phyloP scores from a whole-genome alignment of 2,888 invertebrate species.

The Diogma glabrata region DNA sequence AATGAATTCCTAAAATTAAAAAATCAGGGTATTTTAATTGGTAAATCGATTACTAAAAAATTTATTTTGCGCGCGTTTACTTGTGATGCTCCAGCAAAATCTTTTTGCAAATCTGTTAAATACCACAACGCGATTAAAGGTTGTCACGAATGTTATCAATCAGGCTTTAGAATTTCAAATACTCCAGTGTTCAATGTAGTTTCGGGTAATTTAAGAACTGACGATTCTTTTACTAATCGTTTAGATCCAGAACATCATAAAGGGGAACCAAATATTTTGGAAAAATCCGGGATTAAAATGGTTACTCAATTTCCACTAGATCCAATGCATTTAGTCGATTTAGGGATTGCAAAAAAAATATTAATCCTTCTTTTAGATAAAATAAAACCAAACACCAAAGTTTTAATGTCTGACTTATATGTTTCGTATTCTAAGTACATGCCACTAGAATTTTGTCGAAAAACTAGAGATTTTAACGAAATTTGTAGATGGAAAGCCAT shows the following conservation, averaged over 20 bases:
- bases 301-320: neutral
- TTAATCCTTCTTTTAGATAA: neutral
- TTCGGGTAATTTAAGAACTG: conserved; percentile 1
- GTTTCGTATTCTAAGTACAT: neutral
- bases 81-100: conserved; percentile 4
- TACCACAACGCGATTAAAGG: neutral
- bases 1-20: neutral
- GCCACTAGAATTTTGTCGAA: neutral
- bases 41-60: neutral
- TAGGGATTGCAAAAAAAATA: neutral
- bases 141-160: neutral
- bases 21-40: neutral
- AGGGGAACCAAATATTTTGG: neutral
- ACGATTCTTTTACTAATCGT: neutral
- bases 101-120: neutral
- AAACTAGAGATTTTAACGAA: neutral
- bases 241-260: neutral
- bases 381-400: neutral
- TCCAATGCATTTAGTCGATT: neutral
- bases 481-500: conserved; percentile 5
- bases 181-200: neutral
- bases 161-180: neutral
- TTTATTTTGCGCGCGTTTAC: neutral
- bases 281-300: neutral
- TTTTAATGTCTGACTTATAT: neutral